Conservation (phyloP, 2,888 invertebrate genomes). For the Bimastos eiseni region DNA sequence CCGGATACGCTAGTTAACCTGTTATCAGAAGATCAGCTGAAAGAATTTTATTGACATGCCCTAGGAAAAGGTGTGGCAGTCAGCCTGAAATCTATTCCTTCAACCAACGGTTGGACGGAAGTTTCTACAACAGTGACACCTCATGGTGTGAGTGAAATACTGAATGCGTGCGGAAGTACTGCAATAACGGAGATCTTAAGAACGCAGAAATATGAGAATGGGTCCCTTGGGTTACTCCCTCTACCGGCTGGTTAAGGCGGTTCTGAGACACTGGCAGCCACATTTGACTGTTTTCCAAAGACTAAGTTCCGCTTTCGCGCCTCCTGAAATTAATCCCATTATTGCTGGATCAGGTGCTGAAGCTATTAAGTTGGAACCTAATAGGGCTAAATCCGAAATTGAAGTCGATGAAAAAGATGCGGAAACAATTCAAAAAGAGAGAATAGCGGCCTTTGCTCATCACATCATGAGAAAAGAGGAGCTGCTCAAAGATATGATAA, state of each 20-base stretch:
- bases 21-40: neutral
- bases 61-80: neutral
- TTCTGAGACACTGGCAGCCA: neutral
- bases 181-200: neutral
- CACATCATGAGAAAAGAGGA: neutral
- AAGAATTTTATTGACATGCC: neutral
- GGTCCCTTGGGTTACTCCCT: neutral
- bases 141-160: neutral
- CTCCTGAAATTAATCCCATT: neutral
- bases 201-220: neutral
- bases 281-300: neutral
- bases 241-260: neutral
- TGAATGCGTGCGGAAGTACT: neutral
- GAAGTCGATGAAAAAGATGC: constrained; percentile 32
- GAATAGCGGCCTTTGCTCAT: constrained; percentile 24
- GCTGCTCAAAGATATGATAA: constrained; percentile 20
- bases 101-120: neutral
- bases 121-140: neutral
- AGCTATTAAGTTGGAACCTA: neutral
- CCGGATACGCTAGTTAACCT: neutral
- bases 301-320: neutral
- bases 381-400: constrained; percentile 1
- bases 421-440: constrained; percentile 25
- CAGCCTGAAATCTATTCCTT: neutral
- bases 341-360: neutral